A percentile compares a stretch with the other conserved stretches of the same genome.
Conservation (phyloP, 2,113 vertebrate species). For the Dendrocopos noguchii region DNA sequence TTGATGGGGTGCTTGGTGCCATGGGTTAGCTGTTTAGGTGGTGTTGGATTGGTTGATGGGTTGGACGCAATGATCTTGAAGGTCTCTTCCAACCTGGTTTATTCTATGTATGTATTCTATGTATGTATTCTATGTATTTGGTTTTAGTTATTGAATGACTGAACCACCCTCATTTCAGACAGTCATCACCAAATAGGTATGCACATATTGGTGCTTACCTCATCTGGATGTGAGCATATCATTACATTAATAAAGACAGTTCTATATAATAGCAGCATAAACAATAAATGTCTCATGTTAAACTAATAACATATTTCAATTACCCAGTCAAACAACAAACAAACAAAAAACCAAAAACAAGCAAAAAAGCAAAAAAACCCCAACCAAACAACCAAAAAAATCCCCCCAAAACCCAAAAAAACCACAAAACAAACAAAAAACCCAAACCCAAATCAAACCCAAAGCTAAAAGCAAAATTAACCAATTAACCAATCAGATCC, state of each 20-base stretch:
- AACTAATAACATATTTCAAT: neutral
- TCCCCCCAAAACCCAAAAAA: no score
- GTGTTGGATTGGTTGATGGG: no score
- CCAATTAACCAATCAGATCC: accelerated
- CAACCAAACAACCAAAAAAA: no score
- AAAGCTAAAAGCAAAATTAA: neutral
- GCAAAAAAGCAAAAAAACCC: no score
- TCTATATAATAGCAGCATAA: neutral
- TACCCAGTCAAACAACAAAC: accelerated
- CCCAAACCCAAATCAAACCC: neutral
- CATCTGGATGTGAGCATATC: neutral
- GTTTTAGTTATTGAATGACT: neutral
- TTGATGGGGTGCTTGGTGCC: no score
- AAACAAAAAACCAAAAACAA: no score
- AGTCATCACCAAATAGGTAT: neutral
- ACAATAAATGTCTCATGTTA: neutral
- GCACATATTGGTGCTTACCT: neutral
- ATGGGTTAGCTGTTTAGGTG: no score
- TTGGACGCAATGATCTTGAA: no score
- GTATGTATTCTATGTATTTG: no score
- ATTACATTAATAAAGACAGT: neutral
- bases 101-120: no score
- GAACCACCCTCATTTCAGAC: neutral
- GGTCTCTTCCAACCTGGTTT: no score
- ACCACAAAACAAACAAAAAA: no score